Base-by-base conservation (phyloP, 2,113 vertebrate genomes). In the Neofelis nebulosa region DNA sequence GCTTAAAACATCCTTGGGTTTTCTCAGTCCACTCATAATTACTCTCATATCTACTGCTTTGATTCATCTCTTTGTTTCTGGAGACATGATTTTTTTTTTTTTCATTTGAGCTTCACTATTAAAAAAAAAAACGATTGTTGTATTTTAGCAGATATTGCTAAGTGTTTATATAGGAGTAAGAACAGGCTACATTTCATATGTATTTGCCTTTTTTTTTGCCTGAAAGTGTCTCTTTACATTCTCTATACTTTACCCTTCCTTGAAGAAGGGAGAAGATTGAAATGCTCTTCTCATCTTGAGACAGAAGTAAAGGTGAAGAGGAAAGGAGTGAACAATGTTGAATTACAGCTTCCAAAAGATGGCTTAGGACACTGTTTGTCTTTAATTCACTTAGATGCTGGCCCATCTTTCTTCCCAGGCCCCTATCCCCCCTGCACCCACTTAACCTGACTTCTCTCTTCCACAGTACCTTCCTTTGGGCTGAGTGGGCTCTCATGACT, bases 401-500 rank as follows among this genome's bases (percentile, higher is more conserved):
- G 5, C 52, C 33, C 21, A 3, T 18, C 81, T 80, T 21, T 63
- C 21, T 89, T 41, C 41, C 29, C 25, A 12, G 45, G 9, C 12
- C 23, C 19, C 33, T 38, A 18, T 63, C 19, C 4, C 11, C 25
- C 18, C 82, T 88, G 36, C 4, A 11, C 38, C 6, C 48, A 4
- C 88, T 45, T n/a, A 29, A 83, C 19, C 45, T 48, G 83, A 63
- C n/a, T 36, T 45, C 31, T 63, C n/a, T 86, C 38, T 76, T 74
- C 18, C 31, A 19, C 19, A 78, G 50, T 57, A 9, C 66, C 78
- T 38, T 33, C 41, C 57, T 74, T 2, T 45, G 57, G 50, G 38
- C 74, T 45, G 29, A 89, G 55, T 84, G 95, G 36, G 13, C 83
- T 97, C 88, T 98, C 55, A 95, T 61, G 41, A 48, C 81, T 90